Evolutionary conservation across 2,888 invertebrate species (phyloP).

Genomic region (Trichogramma evanescens): DNA sequence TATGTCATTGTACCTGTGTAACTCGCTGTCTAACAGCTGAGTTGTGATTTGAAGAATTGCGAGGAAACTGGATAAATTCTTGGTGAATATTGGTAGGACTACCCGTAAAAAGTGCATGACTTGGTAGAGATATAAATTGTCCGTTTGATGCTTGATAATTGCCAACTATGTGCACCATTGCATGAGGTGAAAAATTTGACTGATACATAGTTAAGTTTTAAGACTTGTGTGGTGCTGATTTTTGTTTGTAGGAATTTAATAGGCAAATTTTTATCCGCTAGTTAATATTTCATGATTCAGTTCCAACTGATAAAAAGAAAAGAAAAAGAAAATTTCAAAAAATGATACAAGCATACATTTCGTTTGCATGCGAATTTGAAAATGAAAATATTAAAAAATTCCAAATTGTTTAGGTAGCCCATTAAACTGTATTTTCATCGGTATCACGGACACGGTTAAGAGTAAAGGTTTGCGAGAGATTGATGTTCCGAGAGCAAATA

Average conservation of each 20-base stretch:
- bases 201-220: conserved; percentile 41
- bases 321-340: neutral
- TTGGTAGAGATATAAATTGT: conserved; percentile 33
- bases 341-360: neutral
- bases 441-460: no score
- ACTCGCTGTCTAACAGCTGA: conserved; percentile 29
- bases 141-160: conserved; percentile 36
- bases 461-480: no score
- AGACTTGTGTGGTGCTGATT: conserved; percentile 4
- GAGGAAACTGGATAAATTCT: conserved; percentile 32
- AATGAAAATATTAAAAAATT: neutral
- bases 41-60: conserved; percentile 31
- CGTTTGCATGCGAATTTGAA: neutral
- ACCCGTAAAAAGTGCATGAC: conserved; percentile 31
- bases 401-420: no score
- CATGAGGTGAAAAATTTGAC: conserved; percentile 38
- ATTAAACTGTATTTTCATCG: no score
- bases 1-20: conserved; percentile 34
- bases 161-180: conserved; percentile 42
- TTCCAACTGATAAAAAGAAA: conserved; percentile 15
- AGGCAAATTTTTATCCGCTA: conserved; percentile 10
- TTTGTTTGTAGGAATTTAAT: conserved; percentile 14
- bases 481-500: no score
- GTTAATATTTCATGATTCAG: conserved; percentile 6
- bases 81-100: conserved; percentile 32